Evolutionary conservation across 1,140 invertebrate species (phyloP).

Genomic region (Lethrus apterus): DNA sequence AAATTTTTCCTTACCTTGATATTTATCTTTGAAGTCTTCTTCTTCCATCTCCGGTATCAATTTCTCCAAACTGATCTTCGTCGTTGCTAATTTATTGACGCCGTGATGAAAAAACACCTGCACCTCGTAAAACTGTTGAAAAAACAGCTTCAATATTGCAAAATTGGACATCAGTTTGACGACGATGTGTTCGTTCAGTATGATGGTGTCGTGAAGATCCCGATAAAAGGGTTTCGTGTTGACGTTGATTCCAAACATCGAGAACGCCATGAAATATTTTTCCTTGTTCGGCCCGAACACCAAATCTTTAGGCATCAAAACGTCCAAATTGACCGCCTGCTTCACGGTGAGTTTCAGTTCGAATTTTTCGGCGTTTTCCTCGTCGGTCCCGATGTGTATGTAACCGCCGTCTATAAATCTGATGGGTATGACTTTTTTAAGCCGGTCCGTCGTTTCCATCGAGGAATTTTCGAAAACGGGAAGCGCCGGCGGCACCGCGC

Average conservation of each 20-base stretch:
- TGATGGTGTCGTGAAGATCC: conserved; percentile 26
- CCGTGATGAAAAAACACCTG: conserved; percentile 29
- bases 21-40: not conserved
- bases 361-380: conserved; percentile 19
- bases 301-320: conserved; percentile 30
- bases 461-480: not conserved
- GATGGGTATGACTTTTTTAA: conserved; percentile 2
- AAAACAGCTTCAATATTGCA: conserved; percentile 27
- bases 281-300: conserved; percentile 28
- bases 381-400: conserved; percentile 28
- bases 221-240: conserved; percentile 34
- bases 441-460: not conserved
- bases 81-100: conserved; percentile 25
- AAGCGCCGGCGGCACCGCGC: conserved; percentile 2
- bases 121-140: conserved; percentile 25
- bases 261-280: conserved; percentile 30
- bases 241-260: conserved; percentile 33
- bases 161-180: conserved; percentile 29
- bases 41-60: not conserved
- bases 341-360: conserved; percentile 27
- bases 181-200: conserved; percentile 34
- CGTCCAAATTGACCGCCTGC: conserved; percentile 29
- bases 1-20: not conserved
- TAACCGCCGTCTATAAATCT: conserved; percentile 25
- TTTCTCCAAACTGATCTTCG: conserved; percentile 25